Evolutionary conservation across 2,797 vertebrate genomes (phyloP).

Genomic region (Neosilurus hyrtlii): DNA sequence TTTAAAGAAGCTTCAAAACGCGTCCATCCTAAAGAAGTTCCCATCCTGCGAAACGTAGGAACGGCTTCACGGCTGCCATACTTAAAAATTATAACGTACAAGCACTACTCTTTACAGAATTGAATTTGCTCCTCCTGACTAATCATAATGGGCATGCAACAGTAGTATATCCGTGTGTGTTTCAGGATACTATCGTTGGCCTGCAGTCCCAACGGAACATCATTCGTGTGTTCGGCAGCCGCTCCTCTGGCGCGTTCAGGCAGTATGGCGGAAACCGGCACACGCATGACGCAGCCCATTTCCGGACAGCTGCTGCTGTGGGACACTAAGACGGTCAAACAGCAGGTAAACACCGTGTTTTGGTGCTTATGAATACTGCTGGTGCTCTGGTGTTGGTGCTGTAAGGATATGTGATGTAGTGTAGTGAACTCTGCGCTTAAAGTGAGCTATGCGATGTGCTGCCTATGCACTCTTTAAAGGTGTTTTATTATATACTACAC

Average conservation of each 20-base stretch:
- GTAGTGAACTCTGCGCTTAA: background rate
- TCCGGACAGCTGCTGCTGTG: conserved; percentile 90
- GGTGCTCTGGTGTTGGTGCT: background rate
- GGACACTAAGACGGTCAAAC: conserved; percentile 98
- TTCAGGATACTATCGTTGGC: conserved; percentile 90
- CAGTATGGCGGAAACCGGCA: conserved; percentile 53
- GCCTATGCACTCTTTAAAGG: no score
- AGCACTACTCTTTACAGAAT: background rate
- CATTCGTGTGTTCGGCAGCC: conserved; percentile 92
- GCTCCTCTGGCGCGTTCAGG: conserved; percentile 71
- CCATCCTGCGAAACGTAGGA: background rate
- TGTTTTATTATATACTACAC: no score
- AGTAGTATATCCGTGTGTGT: conserved; percentile 25
- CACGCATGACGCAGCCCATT: conserved; percentile 71
- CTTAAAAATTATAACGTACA: no score
- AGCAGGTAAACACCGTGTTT: conserved; percentile 76
- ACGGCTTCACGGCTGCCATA: no score
- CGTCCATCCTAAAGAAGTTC: background rate
- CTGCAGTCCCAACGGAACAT: conserved; percentile 91
- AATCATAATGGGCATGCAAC: background rate
- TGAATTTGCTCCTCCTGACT: background rate
- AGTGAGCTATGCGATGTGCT: no score
- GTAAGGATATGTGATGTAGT: background rate
- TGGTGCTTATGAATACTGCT: no score
- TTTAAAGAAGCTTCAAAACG: background rate